phyloP scores from a whole-genome alignment of 2,797 vertebrate species.

The Gymnocypris eckloni region DNA sequence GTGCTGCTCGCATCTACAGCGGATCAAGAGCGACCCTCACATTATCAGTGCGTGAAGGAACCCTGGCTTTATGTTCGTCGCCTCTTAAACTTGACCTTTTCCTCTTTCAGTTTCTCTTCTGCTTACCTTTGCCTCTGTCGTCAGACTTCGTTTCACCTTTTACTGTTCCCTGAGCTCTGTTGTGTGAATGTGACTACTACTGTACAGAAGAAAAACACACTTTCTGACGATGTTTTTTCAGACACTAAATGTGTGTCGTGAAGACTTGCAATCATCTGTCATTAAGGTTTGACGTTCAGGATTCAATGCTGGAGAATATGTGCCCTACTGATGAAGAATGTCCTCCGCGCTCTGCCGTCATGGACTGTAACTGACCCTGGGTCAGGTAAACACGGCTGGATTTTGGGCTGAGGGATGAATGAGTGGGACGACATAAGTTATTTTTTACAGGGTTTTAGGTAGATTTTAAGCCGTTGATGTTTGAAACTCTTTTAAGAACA shows the following conservation, averaged over 20 bases:
- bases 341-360: conserved; percentile 20
- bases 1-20: conserved; percentile 69
- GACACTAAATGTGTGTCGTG: conserved; percentile 52
- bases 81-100: neutral
- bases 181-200: conserved; percentile 79
- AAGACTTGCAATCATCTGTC: conserved; percentile 57
- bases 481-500: conserved; percentile 26
- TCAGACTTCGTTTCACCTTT: conserved; percentile 4
- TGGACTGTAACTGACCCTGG: conserved; percentile 1
- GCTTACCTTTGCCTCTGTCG: neutral
- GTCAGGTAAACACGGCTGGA: conserved; percentile 19
- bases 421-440: conserved; percentile 4
- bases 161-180: neutral
- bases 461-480: conserved; percentile 24
- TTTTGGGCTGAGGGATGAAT: neutral
- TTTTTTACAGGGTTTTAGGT: neutral
- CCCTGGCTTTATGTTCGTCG: conserved; percentile 15
- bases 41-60: conserved; percentile 62
- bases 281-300: conserved; percentile 16
- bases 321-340: conserved; percentile 39
- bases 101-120: neutral
- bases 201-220: conserved; percentile 66
- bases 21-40: conserved; percentile 71
- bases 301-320: conserved; percentile 24
- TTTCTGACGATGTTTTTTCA: conserved; percentile 32